Evolutionary conservation across 2,888 invertebrate species (phyloP).

Genomic region (Phaonia tiefii): DNA sequence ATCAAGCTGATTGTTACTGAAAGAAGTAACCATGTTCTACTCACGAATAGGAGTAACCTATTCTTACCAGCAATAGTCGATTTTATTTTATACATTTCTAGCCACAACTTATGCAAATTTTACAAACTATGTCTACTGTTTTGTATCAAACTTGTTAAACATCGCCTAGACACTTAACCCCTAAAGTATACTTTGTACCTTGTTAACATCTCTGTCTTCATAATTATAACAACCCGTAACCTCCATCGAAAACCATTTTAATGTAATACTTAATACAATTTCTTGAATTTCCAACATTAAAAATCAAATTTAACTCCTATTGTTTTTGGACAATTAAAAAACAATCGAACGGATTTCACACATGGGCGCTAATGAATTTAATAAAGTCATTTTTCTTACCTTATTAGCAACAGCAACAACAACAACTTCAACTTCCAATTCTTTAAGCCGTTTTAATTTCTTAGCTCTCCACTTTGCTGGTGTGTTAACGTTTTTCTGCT

Average conservation of each 20-base stretch:
- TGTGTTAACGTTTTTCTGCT: conserved; percentile 35
- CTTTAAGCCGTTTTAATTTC: conserved; percentile 63
- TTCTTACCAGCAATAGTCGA: too few relatives aligned
- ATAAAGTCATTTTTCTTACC: conserved; percentile 78
- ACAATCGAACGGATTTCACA: conserved; percentile 76
- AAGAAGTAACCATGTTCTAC: too few relatives aligned
- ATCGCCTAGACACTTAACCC: background rate
- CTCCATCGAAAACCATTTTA: background rate
- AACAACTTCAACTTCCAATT: conserved; percentile 18
- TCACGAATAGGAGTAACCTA: too few relatives aligned
- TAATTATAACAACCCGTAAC: background rate
- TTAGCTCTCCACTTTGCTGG: background rate
- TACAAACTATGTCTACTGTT: too few relatives aligned
- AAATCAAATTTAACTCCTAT: conserved; percentile 49
- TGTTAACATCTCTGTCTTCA: background rate
- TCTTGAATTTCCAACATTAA: conserved; percentile 3
- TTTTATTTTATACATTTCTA: too few relatives aligned
- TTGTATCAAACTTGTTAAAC: too few relatives aligned
- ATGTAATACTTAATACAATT: background rate
- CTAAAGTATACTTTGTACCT: background rate
- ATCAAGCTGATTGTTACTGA: too few relatives aligned
- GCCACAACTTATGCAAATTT: too few relatives aligned
- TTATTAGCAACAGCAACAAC: conserved; percentile 74
- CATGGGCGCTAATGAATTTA: conserved; percentile 78
- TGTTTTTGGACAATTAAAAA: conserved; percentile 63